Base-by-base conservation (phyloP, 2,888 invertebrate genomes). In the Blera fallax region DNA sequence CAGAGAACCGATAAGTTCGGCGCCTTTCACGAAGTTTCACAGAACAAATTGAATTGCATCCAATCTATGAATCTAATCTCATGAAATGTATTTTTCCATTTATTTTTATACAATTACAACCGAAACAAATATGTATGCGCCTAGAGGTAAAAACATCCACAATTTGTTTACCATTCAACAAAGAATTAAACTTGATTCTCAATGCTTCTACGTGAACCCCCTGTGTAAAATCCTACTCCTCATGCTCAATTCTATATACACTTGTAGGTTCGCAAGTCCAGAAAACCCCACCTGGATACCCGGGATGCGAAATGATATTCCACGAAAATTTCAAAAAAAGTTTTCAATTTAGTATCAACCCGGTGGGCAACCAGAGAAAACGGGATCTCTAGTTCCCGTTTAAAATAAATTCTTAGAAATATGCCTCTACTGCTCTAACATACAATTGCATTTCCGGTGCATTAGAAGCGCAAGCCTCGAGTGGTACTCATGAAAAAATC, bases 351-450 rank as follows among this genome's bases (percentile, higher is more conserved):
- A 56, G 5, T 1, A 18, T 11, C 52, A 50, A 0, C 27, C 11
- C 50, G 27, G 1, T 5, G 27, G 27, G 16, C 29, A 29, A 7
- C 7, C 29, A 14, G 8, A 29, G 16, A 34, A 50, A 67, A 67
- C 65, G 48, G 65, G n/a, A 52, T 52, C 3, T 6, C 2, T 14
- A 5, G 40, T 24, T 67, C 16, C 65, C 50, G 65, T 52, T 67
- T 37, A 11, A 67, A 34, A n/a, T n/a, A n/a, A 50, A 50, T 37
- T 4, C n/a, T 7, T 29, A 65, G 11, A 11, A 32, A 65, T 67
- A 52, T 27, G 32, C 7, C 34, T 37, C 14, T 24, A 24, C 65
- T 52, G 10, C 65, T 67, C 65, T 37, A 37, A 67, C 65, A 67
- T 10, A 32, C 29, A 29, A 48, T 16, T 43, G 27, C 43, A 48